Base-by-base conservation (phyloP, 2,113 vertebrate genomes). In the Hippocampus mohnikei region DNA sequence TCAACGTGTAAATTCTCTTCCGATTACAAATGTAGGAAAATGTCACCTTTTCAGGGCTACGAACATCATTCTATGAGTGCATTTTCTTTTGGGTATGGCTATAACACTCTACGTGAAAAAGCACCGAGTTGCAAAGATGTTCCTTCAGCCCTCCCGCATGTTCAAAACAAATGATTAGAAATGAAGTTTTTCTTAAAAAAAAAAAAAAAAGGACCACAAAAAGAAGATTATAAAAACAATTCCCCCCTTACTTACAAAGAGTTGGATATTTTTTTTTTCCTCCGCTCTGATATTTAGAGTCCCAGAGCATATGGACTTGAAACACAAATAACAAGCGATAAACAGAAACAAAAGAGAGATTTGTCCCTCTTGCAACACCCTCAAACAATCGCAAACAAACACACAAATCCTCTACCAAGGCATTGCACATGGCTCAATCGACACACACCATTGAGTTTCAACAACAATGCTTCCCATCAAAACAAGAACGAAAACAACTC, bases 381-480 rank as follows among this genome's bases (percentile, higher is more conserved):
- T 93, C 86, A 89, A 93, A 93, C 91, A 91, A 92, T 92, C 83
- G 88, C 91, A 92, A 93, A 92, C 91, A 92, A 90, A 93, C 91
- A 94, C 91, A 93, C 91, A 91, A 88, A 91, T 92, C 90, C 88
- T 94, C 92, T 93, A 92, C 91, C 93, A 93, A 93, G 91, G 92
- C 93, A 94, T 94, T 94, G 93, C 93, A 94, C 93, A 92, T 93
- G 93, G 93, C 92, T 94, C 93, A 93, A 93, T 93, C 91, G 77
- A 94, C 92, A 93, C 88, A 93, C 90, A 92, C 90, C 89, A 90
- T 87, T 87, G 88, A 86, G 90, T 90, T 90, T 92, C 89, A 92
- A 90, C 82, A 90, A 93, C 90, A 93, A 91, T 84, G 91, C 91
- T 90, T 93, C 90, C 93, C 90, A 92, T 91, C 90, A 85, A 89